Evolutionary conservation across 2,888 invertebrate genomes (phyloP).

Genomic region (Mesorhabditis belari): DNA sequence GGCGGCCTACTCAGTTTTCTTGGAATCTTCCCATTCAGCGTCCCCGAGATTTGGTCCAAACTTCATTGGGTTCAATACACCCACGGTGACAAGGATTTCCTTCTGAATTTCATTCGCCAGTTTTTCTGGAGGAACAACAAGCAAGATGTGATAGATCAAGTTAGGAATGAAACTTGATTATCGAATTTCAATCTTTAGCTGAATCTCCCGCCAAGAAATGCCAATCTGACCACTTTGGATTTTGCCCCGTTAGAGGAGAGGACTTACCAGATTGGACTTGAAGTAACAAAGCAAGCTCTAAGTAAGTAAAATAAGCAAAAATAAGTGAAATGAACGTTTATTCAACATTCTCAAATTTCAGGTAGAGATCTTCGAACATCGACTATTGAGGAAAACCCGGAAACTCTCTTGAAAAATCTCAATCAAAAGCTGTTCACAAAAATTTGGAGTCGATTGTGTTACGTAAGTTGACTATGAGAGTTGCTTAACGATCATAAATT

Average conservation of each 20-base stretch:
- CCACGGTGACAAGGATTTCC: conserved; percentile 55
- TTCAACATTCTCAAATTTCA: no score
- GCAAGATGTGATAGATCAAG: conserved; percentile 64
- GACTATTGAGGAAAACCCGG: not conserved
- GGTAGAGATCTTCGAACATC: no score
- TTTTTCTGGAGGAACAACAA: conserved; percentile 70
- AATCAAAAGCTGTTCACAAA: not conserved
- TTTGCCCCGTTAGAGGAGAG: conserved; percentile 71
- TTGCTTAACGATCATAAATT: not conserved
- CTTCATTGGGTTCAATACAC: conserved; percentile 60
- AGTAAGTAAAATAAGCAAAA: not conserved
- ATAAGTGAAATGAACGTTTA: no score
- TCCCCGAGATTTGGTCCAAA: conserved; percentile 59
- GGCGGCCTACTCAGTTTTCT: conserved; percentile 64
- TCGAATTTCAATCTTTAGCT: conserved; percentile 48
- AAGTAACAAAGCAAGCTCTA: not conserved
- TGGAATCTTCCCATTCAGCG: conserved; percentile 61
- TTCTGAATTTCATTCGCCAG: conserved; percentile 60
- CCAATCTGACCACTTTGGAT: conserved; percentile 62
- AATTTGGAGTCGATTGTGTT: not conserved
- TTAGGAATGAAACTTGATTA: conserved; percentile 17
- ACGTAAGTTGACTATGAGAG: not conserved
- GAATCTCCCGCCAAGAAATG: conserved; percentile 64
- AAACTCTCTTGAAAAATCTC: not conserved
- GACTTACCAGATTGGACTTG: conserved; percentile 60